Conservation (phyloP, 1,140 invertebrate genomes). For the Octopus sinensis region DNA sequence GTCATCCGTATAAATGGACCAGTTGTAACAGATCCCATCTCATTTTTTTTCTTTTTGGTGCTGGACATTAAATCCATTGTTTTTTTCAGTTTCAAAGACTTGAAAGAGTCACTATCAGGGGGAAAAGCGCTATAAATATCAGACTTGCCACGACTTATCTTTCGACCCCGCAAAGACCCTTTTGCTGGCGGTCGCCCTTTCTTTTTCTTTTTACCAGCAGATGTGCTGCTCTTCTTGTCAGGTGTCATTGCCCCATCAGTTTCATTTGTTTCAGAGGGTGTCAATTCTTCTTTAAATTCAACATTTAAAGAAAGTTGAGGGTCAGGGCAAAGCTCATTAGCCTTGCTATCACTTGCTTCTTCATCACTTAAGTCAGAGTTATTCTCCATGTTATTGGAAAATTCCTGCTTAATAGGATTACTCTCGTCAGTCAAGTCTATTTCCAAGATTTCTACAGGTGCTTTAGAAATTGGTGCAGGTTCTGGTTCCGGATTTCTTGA, state of each 20-base stretch:
- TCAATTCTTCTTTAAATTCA: conserved; percentile 1
- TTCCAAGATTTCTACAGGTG: neutral
- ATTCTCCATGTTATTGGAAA: neutral
- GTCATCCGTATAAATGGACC: conserved; percentile 67
- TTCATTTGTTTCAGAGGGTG: neutral
- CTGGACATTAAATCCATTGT: conserved; percentile 29
- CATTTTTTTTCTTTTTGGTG: conserved; percentile 27
- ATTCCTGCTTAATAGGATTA: neutral
- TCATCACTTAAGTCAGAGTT: conserved; percentile 8
- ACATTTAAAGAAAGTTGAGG: neutral
- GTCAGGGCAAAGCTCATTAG: neutral
- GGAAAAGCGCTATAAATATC: neutral
- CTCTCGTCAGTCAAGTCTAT: neutral
- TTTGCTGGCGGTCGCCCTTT: neutral
- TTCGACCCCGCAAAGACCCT: neutral
- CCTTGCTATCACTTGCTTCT: conserved; percentile 9
- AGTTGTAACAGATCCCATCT: conserved; percentile 16
- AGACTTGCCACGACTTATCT: neutral
- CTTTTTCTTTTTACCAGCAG: neutral
- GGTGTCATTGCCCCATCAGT: neutral
- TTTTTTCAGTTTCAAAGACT: conserved; percentile 30
- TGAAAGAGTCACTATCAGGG: conserved; percentile 19
- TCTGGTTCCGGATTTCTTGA: neutral
- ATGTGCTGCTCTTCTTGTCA: neutral
- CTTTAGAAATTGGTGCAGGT: neutral